Evolutionary conservation across 2,888 invertebrate species (phyloP).

Genomic region (Cheilosia vulpina): DNA sequence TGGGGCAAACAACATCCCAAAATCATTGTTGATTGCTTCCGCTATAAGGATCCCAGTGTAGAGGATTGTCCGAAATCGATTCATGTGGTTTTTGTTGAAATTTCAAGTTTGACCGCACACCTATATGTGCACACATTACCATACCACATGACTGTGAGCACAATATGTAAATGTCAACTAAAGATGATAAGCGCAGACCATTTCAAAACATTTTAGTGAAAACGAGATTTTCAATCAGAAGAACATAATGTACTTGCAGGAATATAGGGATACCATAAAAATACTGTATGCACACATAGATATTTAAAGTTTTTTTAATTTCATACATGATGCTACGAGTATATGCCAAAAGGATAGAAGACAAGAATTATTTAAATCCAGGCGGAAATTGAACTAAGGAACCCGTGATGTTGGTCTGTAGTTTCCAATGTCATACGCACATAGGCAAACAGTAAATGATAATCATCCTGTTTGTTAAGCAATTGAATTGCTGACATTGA

Average conservation of each 20-base stretch:
- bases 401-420: neutral
- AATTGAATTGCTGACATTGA: slow-evolving; percentile 38
- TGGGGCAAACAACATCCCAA: slow-evolving; percentile 10
- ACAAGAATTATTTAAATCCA: slow-evolving; percentile 10
- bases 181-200: no score
- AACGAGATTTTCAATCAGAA: no score
- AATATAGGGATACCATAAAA: no score
- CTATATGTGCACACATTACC: neutral
- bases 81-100: slow-evolving; percentile 22
- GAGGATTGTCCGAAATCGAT: slow-evolving; percentile 11
- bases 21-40: slow-evolving; percentile 41
- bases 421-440: neutral
- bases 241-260: no score
- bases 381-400: slow-evolving; percentile 16
- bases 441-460: slow-evolving; percentile 18
- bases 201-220: no score
- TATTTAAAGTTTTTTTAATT: neutral
- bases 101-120: slow-evolving; percentile 11
- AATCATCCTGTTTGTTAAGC: slow-evolving; percentile 25
- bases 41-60: neutral
- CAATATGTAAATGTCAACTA: no score
- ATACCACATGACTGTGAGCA: neutral
- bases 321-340: neutral
- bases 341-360: neutral
- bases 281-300: neutral